phyloP scores from a whole-genome alignment of 1,140 invertebrate species.

The Battus philenor region DNA sequence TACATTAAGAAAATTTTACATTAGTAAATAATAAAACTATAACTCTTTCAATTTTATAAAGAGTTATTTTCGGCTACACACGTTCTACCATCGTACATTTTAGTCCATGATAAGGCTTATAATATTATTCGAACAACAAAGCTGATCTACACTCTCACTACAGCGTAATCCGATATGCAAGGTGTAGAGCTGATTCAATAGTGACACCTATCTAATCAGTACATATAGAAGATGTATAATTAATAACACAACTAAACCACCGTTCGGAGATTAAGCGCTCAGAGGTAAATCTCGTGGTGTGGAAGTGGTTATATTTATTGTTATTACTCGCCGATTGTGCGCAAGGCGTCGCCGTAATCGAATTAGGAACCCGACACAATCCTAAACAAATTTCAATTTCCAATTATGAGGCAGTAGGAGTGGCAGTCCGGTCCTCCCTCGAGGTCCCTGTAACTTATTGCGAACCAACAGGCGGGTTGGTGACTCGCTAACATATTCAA shows the following conservation, averaged over 20 bases:
- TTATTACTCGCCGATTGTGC: conserved; percentile 56
- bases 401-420: conserved; percentile 59
- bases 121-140: conserved; percentile 18
- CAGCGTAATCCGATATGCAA: no score
- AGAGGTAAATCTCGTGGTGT: conserved; percentile 37
- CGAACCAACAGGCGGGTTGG: conserved; percentile 32
- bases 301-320: conserved; percentile 56
- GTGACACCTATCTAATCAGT: no score
- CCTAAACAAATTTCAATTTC: conserved; percentile 75
- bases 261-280: conserved; percentile 7
- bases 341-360: conserved; percentile 49
- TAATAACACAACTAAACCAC: conserved; percentile 5
- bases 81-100: no score
- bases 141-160: no score
- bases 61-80: no score
- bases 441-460: conserved; percentile 61
- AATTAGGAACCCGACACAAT: conserved; percentile 59
- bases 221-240: background rate
- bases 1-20: no score
- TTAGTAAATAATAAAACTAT: no score
- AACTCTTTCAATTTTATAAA: no score
- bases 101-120: conserved; percentile 23
- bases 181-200: no score
- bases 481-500: conserved; percentile 60
- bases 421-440: conserved; percentile 41